Evolutionary conservation across 35 echinoderm and acorn worm species (phyloP).

Genomic region (Hemicentrotus pulcherrimus): DNA sequence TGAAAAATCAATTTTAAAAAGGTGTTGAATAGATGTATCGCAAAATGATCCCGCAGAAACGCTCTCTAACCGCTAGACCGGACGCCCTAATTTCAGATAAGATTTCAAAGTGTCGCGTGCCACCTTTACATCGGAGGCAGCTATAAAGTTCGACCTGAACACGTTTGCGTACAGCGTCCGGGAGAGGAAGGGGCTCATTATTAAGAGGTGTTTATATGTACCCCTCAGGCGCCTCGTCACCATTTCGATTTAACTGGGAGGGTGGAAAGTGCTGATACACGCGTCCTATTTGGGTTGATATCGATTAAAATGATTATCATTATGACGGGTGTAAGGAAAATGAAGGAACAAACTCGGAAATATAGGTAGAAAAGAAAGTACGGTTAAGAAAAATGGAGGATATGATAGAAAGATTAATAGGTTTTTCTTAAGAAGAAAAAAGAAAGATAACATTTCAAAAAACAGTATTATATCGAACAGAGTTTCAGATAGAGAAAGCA

Average conservation of each 20-base stretch:
- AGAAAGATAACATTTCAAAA: too few species aligned
- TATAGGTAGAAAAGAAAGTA: background rate
- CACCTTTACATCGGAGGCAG: background rate
- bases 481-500: too few species aligned
- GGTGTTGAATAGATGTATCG: constrained; percentile 3
- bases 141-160: background rate
- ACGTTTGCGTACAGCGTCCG: background rate
- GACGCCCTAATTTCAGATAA: background rate
- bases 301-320: background rate
- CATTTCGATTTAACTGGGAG: background rate
- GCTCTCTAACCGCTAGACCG: background rate
- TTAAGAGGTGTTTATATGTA: background rate
- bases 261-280: background rate
- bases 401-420: background rate
- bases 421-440: background rate
- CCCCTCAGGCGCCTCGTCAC: background rate
- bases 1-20: constrained; percentile 4
- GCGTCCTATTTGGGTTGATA: background rate
- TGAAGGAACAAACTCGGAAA: background rate
- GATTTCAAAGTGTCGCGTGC: background rate
- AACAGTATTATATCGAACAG: too few species aligned
- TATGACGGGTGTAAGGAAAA: background rate
- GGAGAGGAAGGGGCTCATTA: background rate
- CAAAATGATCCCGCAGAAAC: background rate
- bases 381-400: background rate